Evolutionary conservation across 2,797 vertebrate species (phyloP), one percentile per base, ranked within the genome.

Genomic region (Emydoidea blandingii): DNA sequence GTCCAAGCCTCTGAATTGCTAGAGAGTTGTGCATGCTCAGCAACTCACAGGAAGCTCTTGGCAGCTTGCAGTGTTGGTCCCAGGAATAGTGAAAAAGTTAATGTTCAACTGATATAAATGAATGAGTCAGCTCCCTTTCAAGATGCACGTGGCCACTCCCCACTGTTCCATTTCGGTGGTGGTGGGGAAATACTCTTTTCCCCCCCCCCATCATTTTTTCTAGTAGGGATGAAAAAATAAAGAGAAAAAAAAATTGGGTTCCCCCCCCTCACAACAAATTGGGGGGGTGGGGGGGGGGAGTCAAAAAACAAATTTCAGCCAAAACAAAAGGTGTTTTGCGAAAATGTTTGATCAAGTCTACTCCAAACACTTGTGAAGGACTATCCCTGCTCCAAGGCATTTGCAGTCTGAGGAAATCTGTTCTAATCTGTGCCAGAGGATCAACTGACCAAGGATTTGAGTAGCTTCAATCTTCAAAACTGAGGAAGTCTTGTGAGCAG

Each of bases 221-320:
- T 54, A 25, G 23, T 54, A 25, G 9, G 54, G 9, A 54, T 54
- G 54, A 54, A 54, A 54, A 54, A 8, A 52, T 52, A 21, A 19
- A 21, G 53, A 19, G 19, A 54, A 54, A 3, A 19, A 8, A 54
- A 54, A 54, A 54, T 10, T 25, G 23, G 54, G 23, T 50, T 12
- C 41, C 68, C 12, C 37, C 21, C 21, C 29, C 54, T 3, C 12
- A 59, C 14, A 31, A 31, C 11, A 59, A 6, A 2, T 11, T 57
- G 27, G 27, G 14, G 5, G 50, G 14, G 14, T 4, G 14, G 14
- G 5, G 5, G 50, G 4, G 0, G 5, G 50, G 4, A 0, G 11
- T 57, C 12, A 25, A 44, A 25, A 12, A 25, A 74, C 21, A 74
- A 44, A 27, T 74, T 25, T 74, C 21, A 44, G 23, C n/a, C 68